These are phyloP conservation scores for Sander vitreus DNA, from an alignment of 2,113 vertebrate genomes.

Conservation along the genomic window DNA sequence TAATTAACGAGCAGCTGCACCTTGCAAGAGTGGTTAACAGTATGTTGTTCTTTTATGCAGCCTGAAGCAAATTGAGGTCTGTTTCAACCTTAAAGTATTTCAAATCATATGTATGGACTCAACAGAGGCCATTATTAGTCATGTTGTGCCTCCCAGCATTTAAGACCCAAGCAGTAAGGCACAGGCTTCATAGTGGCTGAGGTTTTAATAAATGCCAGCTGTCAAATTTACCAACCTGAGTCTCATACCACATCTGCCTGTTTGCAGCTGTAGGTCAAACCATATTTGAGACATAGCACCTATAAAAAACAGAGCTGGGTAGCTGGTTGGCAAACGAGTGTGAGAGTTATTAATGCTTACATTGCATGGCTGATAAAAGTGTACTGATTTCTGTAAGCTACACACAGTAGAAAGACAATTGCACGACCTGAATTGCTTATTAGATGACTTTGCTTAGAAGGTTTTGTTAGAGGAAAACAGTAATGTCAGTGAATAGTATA, in stretches of 20 bases:
- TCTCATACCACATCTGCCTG: conserved; percentile 39
- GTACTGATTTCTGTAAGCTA: neutral
- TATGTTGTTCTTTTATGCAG: neutral
- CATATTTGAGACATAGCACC: conserved; percentile 48
- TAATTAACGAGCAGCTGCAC: neutral
- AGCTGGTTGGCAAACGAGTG: conserved; percentile 1
- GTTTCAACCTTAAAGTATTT: neutral
- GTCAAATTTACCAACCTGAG: conserved; percentile 35
- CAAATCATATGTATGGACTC: neutral
- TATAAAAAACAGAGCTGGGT: conserved; percentile 29
- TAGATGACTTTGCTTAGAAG: neutral
- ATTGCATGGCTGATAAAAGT: conserved; percentile 21
- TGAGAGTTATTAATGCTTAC: conserved; percentile 16
- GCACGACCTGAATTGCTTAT: neutral
- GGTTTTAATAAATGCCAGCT: conserved; percentile 50
- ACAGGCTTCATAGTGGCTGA: neutral
- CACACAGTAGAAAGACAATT: neutral
- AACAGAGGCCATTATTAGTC: neutral
- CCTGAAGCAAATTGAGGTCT: neutral
- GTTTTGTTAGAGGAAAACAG: conserved; percentile 8
- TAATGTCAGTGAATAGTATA: conserved; percentile 3
- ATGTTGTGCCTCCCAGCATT: neutral
- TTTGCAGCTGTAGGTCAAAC: conserved; percentile 49
- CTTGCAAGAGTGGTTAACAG: neutral
- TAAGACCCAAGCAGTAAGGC: neutral